Base-by-base conservation (phyloP, 1,140 invertebrate species). In the Nasonia longicornis region DNA sequence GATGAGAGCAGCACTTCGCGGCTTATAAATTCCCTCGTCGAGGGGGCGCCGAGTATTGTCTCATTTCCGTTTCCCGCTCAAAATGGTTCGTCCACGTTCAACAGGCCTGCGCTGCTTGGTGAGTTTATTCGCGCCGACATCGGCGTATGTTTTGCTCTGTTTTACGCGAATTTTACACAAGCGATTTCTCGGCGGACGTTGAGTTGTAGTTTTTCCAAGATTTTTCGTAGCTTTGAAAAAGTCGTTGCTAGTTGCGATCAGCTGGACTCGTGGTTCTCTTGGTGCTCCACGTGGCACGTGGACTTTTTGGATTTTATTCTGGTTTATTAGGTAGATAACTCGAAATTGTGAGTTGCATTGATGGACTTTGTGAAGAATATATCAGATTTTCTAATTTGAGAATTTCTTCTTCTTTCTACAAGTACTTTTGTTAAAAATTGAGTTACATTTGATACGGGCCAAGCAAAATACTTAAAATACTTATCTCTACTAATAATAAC, bases 11-110 rank as follows among this genome's bases (percentile, higher is more conserved):
- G 38, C 38, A 42, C 38, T 42, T 1, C 7, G 10, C 7, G 58
- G 31, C 3, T 35, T 35, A 35, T 35, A 35, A 35, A 35, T 35
- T 35, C 31, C 3, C 31, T 35, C 3, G 31, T 6, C 4, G 31
- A 35, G 31, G 4, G 31, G 31, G 31, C 31, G 31, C 31, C 31
- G 31, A 35, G 31, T 4, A 6, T 3, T n/a, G n/a, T 63, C 14
- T 63, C 38, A 66, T 66, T 79, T 79, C 78, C 78, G 78, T 45
- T 79, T 79, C 71, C 78, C 78, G 78, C 71, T 79, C 16, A 79
- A 74, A 79, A 73, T 45, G 35, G 14, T 48, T 58, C 16, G 16
- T n/a, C 12, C 31, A 2, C 26, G 11, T 10, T 16, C 69, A 71
- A 0, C 10, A 16, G 12, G 35, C 20, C 20, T 38, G 10, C 35